Evolutionary conservation across 1,140 invertebrate species (phyloP).

Genomic region (Probaryconus sp.): DNA sequence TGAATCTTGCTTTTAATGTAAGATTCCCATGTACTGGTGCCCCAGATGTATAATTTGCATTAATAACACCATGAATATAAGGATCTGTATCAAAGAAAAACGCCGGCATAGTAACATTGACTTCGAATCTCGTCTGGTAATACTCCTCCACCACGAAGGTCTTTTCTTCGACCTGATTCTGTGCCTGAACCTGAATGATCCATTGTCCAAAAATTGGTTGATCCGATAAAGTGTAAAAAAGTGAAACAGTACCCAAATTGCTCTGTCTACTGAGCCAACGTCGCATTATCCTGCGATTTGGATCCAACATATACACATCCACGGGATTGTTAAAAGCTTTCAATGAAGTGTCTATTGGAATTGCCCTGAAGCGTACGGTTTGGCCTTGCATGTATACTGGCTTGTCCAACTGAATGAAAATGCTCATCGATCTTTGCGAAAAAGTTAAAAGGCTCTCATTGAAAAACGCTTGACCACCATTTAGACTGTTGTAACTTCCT

Average conservation of each 20-base stretch:
- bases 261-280: constrained; percentile 94
- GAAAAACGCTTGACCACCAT: constrained; percentile 90
- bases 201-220: constrained; percentile 95
- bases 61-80: constrained; percentile 89
- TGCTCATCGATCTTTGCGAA: constrained; percentile 94
- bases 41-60: constrained; percentile 96
- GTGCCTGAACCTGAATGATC: constrained; percentile 92
- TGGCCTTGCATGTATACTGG: constrained; percentile 97
- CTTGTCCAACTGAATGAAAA: constrained; percentile 97
- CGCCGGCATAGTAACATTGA: constrained; percentile 96
- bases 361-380: constrained; percentile 89
- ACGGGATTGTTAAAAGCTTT: constrained; percentile 92
- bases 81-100: constrained; percentile 93
- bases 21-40: constrained; percentile 91
- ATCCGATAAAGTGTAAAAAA: constrained; percentile 93
- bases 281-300: constrained; percentile 90
- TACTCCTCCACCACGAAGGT: constrained; percentile 95
- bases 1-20: constrained; percentile 87
- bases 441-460: constrained; percentile 90
- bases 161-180: constrained; percentile 91
- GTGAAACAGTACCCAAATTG: constrained; percentile 93
- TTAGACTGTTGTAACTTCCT: constrained; percentile 89
- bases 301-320: constrained; percentile 94
- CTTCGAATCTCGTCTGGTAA: constrained; percentile 94
- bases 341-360: constrained; percentile 93